Conservation (phyloP, 2,113 vertebrate species). For the Hypomesus transpacificus region DNA sequence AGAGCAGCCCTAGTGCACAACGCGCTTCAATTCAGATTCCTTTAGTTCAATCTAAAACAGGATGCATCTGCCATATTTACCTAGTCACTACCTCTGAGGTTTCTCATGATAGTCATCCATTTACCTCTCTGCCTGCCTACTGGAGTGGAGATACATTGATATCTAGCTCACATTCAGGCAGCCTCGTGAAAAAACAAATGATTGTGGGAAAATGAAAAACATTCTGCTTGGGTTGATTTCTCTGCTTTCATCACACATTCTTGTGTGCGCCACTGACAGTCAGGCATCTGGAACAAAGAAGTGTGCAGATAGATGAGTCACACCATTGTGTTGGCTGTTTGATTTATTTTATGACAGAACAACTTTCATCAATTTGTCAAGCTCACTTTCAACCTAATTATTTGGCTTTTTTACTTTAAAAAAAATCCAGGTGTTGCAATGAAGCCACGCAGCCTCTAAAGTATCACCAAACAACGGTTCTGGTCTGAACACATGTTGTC, state of each 20-base stretch:
- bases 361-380: conserved; percentile 56
- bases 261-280: conserved; percentile 43
- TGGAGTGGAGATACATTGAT: conserved; percentile 46
- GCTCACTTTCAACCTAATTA: conserved; percentile 38
- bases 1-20: conserved; percentile 14
- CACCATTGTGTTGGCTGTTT: conserved; percentile 40
- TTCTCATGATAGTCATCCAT: conserved; percentile 49
- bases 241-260: conserved; percentile 22
- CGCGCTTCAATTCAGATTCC: conserved; percentile 42
- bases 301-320: conserved; percentile 42
- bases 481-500: too few relatives aligned
- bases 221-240: conserved; percentile 47
- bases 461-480: too few relatives aligned
- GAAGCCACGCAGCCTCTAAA: too few relatives aligned
- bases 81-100: conserved; percentile 47
- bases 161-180: conserved; percentile 53
- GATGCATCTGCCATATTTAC: conserved; percentile 41
- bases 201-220: conserved; percentile 50
- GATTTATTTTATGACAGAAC: conserved; percentile 41
- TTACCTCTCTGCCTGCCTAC: conserved; percentile 41
- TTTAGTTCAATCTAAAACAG: conserved; percentile 38
- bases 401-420: conserved; percentile 20
- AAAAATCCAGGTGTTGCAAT: too few relatives aligned
- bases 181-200: conserved; percentile 42
- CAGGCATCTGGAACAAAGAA: conserved; percentile 50